Percentiles rank a stretch among this genome's conserved stretches.
Evolutionary conservation across 1,140 invertebrate species (phyloP).

Genomic region (Lordiphosa mommai): DNA sequence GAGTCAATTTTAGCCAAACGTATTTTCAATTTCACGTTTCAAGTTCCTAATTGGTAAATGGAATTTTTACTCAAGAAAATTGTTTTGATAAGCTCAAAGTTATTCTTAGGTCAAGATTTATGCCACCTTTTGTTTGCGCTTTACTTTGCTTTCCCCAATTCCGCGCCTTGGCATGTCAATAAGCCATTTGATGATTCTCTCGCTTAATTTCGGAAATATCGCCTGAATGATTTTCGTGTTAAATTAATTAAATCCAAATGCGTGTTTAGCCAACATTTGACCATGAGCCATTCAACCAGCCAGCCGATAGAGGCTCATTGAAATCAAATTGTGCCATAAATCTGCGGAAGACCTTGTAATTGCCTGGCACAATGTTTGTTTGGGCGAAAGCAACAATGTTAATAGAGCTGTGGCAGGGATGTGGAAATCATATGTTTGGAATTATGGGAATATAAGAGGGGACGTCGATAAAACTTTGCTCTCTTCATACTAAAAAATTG

Average conservation of each 20-base stretch:
- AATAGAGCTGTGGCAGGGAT: not conserved
- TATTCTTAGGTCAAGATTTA: slow-evolving; percentile 29
- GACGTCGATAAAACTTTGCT: too few relatives aligned
- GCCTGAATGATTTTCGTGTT: slow-evolving; percentile 70
- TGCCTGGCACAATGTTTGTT: slow-evolving; percentile 3
- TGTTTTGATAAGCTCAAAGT: too few relatives aligned
- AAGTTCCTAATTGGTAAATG: not conserved
- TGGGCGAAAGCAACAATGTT: slow-evolving; percentile 2
- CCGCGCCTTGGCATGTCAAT: slow-evolving; percentile 54
- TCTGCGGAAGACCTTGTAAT: slow-evolving; percentile 43
- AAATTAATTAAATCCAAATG: slow-evolving; percentile 72
- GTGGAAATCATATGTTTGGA: not conserved
- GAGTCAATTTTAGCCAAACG: too few relatives aligned
- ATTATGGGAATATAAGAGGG: too few relatives aligned
- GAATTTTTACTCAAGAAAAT: not conserved
- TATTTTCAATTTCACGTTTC: too few relatives aligned
- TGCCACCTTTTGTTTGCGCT: slow-evolving; percentile 21
- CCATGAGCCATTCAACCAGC: slow-evolving; percentile 12
- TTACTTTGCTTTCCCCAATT: slow-evolving; percentile 1
- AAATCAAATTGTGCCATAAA: slow-evolving; percentile 67
- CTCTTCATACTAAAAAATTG: too few relatives aligned
- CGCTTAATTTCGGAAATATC: slow-evolving; percentile 64
- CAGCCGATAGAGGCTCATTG: slow-evolving; percentile 28
- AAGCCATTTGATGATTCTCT: slow-evolving; percentile 50
- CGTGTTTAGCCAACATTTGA: slow-evolving; percentile 60